A percentile compares a stretch with the other conserved stretches of the same genome.
phyloP scores from a whole-genome alignment of 92 coral and sea anemone species.

The Umimayanthus kanabou region DNA sequence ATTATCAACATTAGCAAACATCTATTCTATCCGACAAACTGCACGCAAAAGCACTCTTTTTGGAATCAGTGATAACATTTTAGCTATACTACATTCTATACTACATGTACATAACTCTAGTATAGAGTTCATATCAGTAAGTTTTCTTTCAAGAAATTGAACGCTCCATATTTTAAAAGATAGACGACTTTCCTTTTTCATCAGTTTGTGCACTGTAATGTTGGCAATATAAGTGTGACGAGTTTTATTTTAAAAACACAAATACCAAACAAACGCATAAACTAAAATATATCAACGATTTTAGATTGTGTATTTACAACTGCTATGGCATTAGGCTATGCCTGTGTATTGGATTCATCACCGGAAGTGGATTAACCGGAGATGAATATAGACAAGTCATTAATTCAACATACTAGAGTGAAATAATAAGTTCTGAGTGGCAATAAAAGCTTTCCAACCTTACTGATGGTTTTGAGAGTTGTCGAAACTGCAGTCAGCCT shows the following conservation, averaged over 20 bases:
- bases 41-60: background rate
- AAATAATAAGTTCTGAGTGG: too few species aligned
- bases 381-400: background rate
- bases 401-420: background rate
- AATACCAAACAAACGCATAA: background rate
- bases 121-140: background rate
- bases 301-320: background rate
- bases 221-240: background rate
- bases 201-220: background rate
- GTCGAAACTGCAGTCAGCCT: too few species aligned
- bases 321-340: too few species aligned
- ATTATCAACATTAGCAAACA: background rate
- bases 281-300: background rate
- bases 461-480: too few species aligned
- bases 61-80: too few species aligned
- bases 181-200: too few species aligned
- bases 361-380: background rate
- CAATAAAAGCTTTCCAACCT: too few species aligned
- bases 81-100: too few species aligned
- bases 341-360: background rate
- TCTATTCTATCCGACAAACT: background rate
- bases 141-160: too few species aligned
- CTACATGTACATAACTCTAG: background rate
- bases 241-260: background rate
- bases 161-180: too few species aligned